A percentile compares a stretch with the other conserved stretches of the same genome.
Evolutionary conservation across 2,797 vertebrate genomes (phyloP).

Genomic region (Manis crassicaudata): DNA sequence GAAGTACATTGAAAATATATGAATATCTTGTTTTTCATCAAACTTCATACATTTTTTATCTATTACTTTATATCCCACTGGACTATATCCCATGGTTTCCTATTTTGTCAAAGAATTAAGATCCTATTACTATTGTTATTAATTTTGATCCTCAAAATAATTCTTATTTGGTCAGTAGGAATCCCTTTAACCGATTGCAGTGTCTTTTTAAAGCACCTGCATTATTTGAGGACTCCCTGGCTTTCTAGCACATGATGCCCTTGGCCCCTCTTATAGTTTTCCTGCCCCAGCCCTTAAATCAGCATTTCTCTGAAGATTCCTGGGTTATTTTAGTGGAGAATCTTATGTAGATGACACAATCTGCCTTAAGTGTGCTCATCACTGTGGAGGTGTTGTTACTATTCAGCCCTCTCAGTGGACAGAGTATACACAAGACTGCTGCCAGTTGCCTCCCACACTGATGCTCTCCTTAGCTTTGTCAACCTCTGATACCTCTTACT

Average conservation of each 20-base stretch:
- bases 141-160: neutral
- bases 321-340: neutral
- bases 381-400: neutral
- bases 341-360: neutral
- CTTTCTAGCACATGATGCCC: neutral
- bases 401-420: neutral
- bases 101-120: neutral
- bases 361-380: neutral
- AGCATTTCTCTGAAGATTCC: neutral
- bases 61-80: neutral
- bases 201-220: neutral
- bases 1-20: neutral
- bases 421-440: neutral
- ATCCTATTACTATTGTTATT: neutral
- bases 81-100: neutral
- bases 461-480: neutral
- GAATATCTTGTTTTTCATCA: neutral
- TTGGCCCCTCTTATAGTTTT: neutral
- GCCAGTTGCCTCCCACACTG: neutral
- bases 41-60: neutral
- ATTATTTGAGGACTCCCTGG: neutral
- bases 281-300: neutral
- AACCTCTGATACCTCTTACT: neutral
- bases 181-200: neutral
- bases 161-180: neutral